Evolutionary conservation across 2,797 vertebrate species (phyloP), one percentile per base, ranked within the genome.

Genomic region (Centroberyx gerrardi): DNA sequence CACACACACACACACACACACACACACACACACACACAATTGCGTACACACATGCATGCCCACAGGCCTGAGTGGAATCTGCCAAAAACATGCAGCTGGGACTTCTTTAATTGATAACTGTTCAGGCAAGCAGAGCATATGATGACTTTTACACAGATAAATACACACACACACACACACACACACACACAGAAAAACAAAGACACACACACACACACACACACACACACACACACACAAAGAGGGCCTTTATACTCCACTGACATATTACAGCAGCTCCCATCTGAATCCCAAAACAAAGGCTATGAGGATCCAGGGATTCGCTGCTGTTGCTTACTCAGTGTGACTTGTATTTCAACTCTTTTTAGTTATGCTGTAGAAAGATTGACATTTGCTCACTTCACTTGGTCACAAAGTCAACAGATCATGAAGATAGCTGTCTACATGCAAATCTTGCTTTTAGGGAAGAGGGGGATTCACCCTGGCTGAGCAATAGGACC

Each of bases 281-380:
- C 62, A 33, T 60, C 56, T 54, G 40, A 63, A 49, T 69, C 46
- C 22, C 17, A 22, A 74, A 36, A 86, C 80, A 87, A 85, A 82
- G 80, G 51, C 61, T 80, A 31, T 62, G 42, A 78, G 12, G 73
- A 55, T 63, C 56, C 9, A 13, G 18, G 52, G 61, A 80, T 52
- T 65, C 38, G 3, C 12, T 63, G 44, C 51, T 59, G 52, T 53
- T 62, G 62, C 56, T 78, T 71, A 14, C 44, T 66, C 71, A n/a
- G 63, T 61, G 68, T 68, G 62, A 81, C 72, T 73, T 64, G 55
- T 78, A 72, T 85, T 74, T 88, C 81, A 72, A 75, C 80, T 82
- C 49, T 36, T 65, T 12, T n/a, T 33, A 46, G 40, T 68, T 44
- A 40, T 42, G 49, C 22, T 51, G 40, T 8, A 0, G 10, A 72